Percentiles rank a stretch among this genome's conserved stretches.
Conservation (phyloP, 2,113 vertebrate genomes). For the Herpetotheres cachinnans region DNA sequence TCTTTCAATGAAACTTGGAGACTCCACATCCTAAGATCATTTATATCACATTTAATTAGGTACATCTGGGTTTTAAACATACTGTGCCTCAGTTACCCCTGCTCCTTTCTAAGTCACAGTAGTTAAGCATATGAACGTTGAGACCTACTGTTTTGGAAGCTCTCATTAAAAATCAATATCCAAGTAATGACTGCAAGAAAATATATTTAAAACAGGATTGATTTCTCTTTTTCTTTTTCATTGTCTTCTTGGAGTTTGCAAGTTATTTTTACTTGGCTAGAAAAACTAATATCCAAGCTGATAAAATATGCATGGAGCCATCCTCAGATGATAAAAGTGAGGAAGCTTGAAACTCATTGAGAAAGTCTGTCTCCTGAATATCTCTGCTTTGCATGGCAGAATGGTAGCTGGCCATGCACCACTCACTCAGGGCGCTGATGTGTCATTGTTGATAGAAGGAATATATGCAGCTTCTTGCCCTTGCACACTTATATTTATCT, state of each 20-base stretch:
- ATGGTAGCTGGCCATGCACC: not conserved
- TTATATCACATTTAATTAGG: not conserved
- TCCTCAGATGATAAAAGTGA: not conserved
- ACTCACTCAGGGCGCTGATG: fast-evolving
- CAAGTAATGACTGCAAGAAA: not conserved
- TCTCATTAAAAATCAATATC: not conserved
- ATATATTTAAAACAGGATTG: not conserved
- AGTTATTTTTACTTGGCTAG: not conserved
- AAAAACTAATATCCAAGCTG: not conserved
- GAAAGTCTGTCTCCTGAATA: not conserved
- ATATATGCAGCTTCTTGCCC: not conserved
- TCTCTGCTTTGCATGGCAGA: not conserved
- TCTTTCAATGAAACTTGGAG: not conserved
- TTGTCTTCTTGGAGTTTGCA: not conserved
- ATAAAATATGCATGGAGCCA: not conserved
- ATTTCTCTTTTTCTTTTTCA: not conserved
- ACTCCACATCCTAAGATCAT: not conserved
- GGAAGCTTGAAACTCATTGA: not conserved
- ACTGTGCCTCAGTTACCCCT: not conserved
- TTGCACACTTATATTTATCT: not conserved
- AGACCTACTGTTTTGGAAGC: not conserved
- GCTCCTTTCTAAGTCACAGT: not conserved
- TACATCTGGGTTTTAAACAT: not conserved
- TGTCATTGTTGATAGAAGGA: not conserved
- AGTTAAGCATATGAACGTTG: not conserved